Evolutionary conservation across 2,113 vertebrate species (phyloP).

Genomic region (Chrysemys picta): DNA sequence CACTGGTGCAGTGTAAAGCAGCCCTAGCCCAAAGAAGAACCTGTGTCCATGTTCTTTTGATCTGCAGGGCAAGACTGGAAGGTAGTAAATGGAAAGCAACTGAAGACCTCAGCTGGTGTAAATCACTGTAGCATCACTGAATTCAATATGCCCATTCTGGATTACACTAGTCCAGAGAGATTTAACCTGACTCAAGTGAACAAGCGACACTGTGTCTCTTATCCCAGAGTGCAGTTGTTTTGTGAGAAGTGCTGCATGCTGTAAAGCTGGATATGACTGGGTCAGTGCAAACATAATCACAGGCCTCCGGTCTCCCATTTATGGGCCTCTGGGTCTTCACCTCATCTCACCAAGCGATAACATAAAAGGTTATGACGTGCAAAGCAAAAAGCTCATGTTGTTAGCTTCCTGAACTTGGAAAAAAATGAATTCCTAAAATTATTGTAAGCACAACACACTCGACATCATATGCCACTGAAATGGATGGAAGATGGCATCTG

Average conservation of each 20-base stretch:
- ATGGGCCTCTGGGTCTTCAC: slow-evolving; percentile 21
- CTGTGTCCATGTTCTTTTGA: neutral
- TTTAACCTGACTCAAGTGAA: slow-evolving; percentile 30
- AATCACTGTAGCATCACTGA: neutral
- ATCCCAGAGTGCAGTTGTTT: neutral
- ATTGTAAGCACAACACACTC: slow-evolving; percentile 61
- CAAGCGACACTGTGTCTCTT: neutral
- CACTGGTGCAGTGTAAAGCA: neutral
- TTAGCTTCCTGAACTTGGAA: slow-evolving; percentile 79
- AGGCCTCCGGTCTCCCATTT: slow-evolving; percentile 53
- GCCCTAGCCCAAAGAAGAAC: neutral
- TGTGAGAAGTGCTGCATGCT: neutral
- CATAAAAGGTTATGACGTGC: slow-evolving; percentile 74
- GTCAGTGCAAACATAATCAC: slow-evolving; percentile 56
- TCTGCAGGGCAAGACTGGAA: neutral
- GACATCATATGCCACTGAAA: slow-evolving; percentile 68
- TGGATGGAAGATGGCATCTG: slow-evolving; percentile 57
- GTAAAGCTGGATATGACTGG: slow-evolving; percentile 33
- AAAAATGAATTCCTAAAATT: slow-evolving; percentile 69
- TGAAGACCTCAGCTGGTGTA: neutral
- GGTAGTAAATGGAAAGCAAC: neutral
- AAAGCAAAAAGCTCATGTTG: slow-evolving; percentile 72
- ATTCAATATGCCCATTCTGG: neutral
- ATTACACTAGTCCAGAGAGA: slow-evolving; percentile 30
- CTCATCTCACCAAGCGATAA: slow-evolving; percentile 66